Base-by-base conservation (phyloP, 2,888 invertebrate genomes). In the Trachelus iudaicus region DNA sequence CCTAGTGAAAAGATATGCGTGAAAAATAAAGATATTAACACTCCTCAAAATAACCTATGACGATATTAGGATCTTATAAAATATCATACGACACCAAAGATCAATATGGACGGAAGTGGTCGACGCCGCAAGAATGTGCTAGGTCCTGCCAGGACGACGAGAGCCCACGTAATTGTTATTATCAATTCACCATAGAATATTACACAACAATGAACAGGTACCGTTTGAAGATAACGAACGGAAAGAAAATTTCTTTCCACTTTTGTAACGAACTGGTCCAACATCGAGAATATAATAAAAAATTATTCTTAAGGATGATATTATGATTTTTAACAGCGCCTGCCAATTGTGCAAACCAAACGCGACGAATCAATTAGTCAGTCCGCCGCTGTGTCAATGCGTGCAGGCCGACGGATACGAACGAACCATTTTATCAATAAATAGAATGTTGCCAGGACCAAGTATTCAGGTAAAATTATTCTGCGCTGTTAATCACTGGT, bases 381-480 rank as follows among this genome's bases (percentile, higher is more conserved):
- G 15, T 31, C 71, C 31, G 31, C 31, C 96, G 90, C 9, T 23
- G 56, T 95, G 96, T 87, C 96, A 97, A 92, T 98, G 97, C 90
- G 96, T 97, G 71, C 91, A 97, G 79, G 97, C 96, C 76, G 97
- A 98, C 91, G 98, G 98, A 77, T 95, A 96, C 2, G 96, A 96
- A 91, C 93, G 96, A 87, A 96, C 96, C 80, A 95, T 97, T 86
- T 93, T 97, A 76, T 94, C 96, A 11, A 95, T 95, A n/a, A 97
- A 98, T 93, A 94, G 97, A 90, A 96, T 96, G 95, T 93, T 97
- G 87, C 97, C 97, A 1, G 97, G 97, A 83, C 97, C 97, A 9
- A 95, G 96, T 84, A 97, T 97, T 81, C 96, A 97, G 93, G 97
- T 97, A 82, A 83, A 82, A 4, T 11, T 0, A 33, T 13, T 56